These are phyloP conservation scores for Caenorhabditis latens DNA, from an alignment of 1,140 invertebrate species.

Conservation along the genomic window DNA sequence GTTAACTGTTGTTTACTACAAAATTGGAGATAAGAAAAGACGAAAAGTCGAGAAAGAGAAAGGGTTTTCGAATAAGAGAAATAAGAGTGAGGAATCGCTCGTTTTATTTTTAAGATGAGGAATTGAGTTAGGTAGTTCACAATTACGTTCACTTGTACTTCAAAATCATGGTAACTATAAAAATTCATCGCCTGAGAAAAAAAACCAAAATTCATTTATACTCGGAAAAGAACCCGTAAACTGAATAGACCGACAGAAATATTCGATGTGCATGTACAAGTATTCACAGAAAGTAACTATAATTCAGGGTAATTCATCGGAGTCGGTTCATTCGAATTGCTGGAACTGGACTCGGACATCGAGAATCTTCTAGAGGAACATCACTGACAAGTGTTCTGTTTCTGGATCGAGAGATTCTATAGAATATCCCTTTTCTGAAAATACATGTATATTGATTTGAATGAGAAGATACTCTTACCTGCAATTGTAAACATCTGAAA, in stretches of 20 bases:
- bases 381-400: constrained; percentile 54
- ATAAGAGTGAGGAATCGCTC: too few species aligned
- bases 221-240: background rate
- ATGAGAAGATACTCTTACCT: background rate
- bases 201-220: constrained; percentile 49
- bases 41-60: too few species aligned
- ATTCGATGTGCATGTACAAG: constrained; percentile 30
- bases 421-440: constrained; percentile 52
- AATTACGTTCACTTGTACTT: too few species aligned
- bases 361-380: constrained; percentile 51
- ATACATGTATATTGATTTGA: background rate
- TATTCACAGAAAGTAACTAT: constrained; percentile 24
- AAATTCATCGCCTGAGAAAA: too few species aligned
- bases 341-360: constrained; percentile 54
- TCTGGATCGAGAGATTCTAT: constrained; percentile 33
- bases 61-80: too few species aligned
- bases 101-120: too few species aligned
- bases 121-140: too few species aligned
- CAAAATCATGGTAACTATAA: too few species aligned
- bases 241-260: background rate
- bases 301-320: background rate
- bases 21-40: too few species aligned
- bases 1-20: too few species aligned
- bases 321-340: constrained; percentile 49
- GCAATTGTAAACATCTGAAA: constrained; percentile 63